phyloP scores from a whole-genome alignment of 2,797 vertebrate species.

The Platyrinchus mystaceus region DNA sequence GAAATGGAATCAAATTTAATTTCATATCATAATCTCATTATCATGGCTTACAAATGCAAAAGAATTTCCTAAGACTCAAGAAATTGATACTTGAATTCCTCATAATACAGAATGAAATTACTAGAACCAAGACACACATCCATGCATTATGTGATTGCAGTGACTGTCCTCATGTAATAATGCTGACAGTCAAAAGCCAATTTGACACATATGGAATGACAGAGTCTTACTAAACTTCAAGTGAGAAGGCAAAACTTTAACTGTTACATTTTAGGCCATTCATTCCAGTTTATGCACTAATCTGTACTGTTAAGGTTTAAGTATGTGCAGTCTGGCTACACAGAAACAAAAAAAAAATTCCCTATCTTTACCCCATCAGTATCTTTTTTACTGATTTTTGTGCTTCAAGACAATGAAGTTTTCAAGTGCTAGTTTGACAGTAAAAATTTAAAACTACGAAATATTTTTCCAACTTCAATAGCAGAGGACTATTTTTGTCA shows the following conservation, averaged over 20 bases:
- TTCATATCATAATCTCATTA: neutral
- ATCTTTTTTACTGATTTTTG: neutral
- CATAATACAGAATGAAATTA: neutral
- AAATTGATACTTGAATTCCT: neutral
- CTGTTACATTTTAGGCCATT: neutral
- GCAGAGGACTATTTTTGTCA: neutral
- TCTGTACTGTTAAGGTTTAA: neutral
- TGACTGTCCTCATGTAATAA: neutral
- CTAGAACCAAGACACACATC: neutral
- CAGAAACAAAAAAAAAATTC: neutral
- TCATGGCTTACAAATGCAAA: neutral
- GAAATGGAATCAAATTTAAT: neutral
- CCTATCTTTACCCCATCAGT: neutral
- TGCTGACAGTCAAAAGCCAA: neutral
- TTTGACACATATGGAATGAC: neutral
- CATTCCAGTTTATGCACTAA: neutral
- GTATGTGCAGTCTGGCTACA: neutral
- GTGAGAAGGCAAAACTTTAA: neutral
- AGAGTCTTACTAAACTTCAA: neutral
- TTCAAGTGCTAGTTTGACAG: neutral
- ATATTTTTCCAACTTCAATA: neutral
- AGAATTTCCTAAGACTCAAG: neutral
- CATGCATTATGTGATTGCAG: neutral
- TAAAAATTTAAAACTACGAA: neutral
- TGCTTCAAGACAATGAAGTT: neutral